A percentile compares a stretch with the other conserved stretches of the same genome.
phyloP scores from a whole-genome alignment of 2,888 invertebrate genomes.

The Troides aeacus region DNA sequence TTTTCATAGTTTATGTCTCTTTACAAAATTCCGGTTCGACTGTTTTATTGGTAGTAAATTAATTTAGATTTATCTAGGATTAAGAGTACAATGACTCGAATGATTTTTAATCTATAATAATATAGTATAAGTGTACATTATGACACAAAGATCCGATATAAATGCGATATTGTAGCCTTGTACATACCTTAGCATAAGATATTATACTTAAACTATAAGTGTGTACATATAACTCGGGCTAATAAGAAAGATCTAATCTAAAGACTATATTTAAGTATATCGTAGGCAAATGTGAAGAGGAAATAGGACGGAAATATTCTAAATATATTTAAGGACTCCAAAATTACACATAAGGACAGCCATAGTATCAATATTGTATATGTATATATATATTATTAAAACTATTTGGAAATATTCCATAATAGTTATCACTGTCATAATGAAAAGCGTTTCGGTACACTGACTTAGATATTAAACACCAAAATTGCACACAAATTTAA shows the following conservation, averaged over 20 bases:
- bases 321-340: not conserved
- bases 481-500: no score
- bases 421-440: constrained; percentile 2
- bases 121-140: not conserved
- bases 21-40: no score
- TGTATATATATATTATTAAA: not conserved
- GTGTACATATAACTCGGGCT: not conserved
- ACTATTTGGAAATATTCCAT: not conserved
- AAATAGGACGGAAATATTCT: constrained; percentile 1
- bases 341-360: not conserved
- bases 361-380: not conserved
- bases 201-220: not conserved
- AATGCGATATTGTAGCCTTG: constrained; percentile 2
- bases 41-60: not conserved
- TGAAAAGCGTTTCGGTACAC: not conserved
- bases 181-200: not conserved
- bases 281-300: not conserved
- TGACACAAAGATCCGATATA: not conserved
- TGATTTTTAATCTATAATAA: not conserved
- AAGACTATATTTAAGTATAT: not conserved
- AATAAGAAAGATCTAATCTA: not conserved
- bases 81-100: not conserved
- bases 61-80: not conserved
- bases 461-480: not conserved
- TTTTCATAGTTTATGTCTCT: no score